phyloP scores from a whole-genome alignment of 2,113 vertebrate genomes.

The Trematocara nigrifrons region DNA sequence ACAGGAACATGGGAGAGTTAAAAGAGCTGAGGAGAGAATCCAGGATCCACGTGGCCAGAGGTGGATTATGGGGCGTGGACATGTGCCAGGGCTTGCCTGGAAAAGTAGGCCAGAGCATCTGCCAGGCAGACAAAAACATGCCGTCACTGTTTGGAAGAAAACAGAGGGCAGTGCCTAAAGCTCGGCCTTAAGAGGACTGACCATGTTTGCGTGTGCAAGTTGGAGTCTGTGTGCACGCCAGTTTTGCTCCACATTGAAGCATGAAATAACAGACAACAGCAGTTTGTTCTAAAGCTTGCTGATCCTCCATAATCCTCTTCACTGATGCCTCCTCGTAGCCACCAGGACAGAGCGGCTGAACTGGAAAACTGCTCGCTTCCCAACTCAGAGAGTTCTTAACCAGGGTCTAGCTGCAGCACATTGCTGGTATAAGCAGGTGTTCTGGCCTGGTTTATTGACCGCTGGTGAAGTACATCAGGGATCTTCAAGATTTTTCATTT shows the following conservation, averaged over 20 bases:
- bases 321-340: constrained; percentile 8
- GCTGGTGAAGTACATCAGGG: not conserved
- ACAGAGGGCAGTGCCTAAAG: not conserved
- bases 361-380: not conserved
- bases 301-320: constrained; percentile 47
- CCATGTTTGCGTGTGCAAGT: not conserved
- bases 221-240: not conserved
- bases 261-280: constrained; percentile 15
- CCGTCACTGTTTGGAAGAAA: not conserved
- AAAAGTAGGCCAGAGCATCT: constrained; percentile 63
- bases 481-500: not conserved
- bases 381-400: not conserved
- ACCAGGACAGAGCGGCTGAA: not conserved
- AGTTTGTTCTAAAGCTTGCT: constrained; percentile 34
- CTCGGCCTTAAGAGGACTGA: not conserved
- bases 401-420: not conserved
- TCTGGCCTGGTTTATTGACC: too few relatives aligned
- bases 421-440: not conserved
- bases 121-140: constrained; percentile 51
- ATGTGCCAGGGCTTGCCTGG: constrained; percentile 22
- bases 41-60: constrained; percentile 39
- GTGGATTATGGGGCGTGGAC: constrained; percentile 31
- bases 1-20: not conserved
- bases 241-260: not conserved
- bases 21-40: not conserved